A percentile compares a stretch with the other conserved stretches of the same genome.
phyloP scores from a whole-genome alignment of 2,888 invertebrate species.

The Chymomyza caudatula region DNA sequence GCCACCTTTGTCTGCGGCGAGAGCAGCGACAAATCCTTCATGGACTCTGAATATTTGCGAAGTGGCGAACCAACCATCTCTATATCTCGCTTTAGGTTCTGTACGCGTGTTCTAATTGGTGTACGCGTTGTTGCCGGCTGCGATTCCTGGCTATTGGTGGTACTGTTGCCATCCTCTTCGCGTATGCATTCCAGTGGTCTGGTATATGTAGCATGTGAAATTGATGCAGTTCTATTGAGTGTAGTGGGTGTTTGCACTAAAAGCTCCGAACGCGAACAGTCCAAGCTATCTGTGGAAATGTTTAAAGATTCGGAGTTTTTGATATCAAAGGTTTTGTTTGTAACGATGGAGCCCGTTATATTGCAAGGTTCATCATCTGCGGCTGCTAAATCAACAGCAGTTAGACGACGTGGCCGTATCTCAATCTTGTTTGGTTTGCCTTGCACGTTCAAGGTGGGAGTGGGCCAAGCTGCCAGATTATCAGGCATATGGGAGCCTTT shows the following conservation, averaged over 20 bases:
- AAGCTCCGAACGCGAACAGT: conserved; percentile 39
- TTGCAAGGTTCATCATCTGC: conserved; percentile 32
- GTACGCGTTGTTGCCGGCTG: neutral
- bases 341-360: conserved; percentile 19
- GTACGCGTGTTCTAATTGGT: conserved; percentile 16
- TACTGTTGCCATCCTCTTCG: conserved; percentile 67
- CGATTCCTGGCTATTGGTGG: conserved; percentile 1
- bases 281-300: conserved; percentile 52
- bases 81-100: conserved; percentile 72
- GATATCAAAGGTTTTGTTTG: conserved; percentile 75
- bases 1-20: conserved; percentile 61
- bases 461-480: conserved; percentile 71
- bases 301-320: conserved; percentile 51
- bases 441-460: conserved; percentile 53
- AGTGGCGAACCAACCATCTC: conserved; percentile 74
- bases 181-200: conserved; percentile 71
- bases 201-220: conserved; percentile 50
- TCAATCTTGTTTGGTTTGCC: conserved; percentile 23
- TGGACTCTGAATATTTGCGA: conserved; percentile 76
- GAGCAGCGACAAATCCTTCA: conserved; percentile 73
- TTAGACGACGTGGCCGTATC: conserved; percentile 69
- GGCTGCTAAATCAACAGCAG: conserved; percentile 39
- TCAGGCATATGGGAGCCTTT: conserved; percentile 48
- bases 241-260: conserved; percentile 27
- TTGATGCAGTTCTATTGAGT: conserved; percentile 70